phyloP scores from a whole-genome alignment of 2,113 vertebrate species.

The Dromaius novaehollandiae region DNA sequence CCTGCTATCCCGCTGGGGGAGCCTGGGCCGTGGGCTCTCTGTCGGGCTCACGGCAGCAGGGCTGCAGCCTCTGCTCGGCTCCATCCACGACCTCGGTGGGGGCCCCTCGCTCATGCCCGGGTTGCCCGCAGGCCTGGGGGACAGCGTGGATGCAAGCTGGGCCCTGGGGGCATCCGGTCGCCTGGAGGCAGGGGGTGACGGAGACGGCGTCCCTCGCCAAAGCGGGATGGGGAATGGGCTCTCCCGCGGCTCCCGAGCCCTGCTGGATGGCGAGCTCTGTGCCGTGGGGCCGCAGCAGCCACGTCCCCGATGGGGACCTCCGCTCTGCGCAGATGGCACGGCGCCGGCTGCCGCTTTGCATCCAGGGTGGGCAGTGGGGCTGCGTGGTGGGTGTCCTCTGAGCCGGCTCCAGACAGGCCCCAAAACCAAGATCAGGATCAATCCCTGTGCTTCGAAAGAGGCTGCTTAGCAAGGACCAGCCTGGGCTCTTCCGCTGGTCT shows the following conservation, averaged over 20 bases:
- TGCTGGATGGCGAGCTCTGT: no score
- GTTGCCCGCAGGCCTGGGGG: no score
- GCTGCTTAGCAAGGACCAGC: background rate
- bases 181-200: background rate
- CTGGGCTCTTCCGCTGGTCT: background rate
- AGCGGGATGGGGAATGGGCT: background rate
- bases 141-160: rapidly evolving
- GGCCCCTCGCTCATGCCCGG: background rate
- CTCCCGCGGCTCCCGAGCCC: background rate
- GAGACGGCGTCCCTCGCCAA: rapidly evolving
- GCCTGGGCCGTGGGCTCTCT: no score
- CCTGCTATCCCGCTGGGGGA: background rate
- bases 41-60: no score
- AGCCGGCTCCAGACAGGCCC: background rate
- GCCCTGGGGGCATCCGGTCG: no score
- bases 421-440: background rate
- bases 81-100: rapidly evolving
- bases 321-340: no score
- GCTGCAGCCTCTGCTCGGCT: background rate
- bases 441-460: background rate
- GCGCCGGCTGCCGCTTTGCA: no score
- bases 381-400: no score
- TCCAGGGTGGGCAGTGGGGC: no score
- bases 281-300: background rate
- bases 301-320: rapidly evolving